Percentiles rank a stretch among this genome's conserved stretches.
These are phyloP conservation scores for Ethmia dodecea DNA, from an alignment of 2,888 invertebrate genomes.

Conservation along the genomic window DNA sequence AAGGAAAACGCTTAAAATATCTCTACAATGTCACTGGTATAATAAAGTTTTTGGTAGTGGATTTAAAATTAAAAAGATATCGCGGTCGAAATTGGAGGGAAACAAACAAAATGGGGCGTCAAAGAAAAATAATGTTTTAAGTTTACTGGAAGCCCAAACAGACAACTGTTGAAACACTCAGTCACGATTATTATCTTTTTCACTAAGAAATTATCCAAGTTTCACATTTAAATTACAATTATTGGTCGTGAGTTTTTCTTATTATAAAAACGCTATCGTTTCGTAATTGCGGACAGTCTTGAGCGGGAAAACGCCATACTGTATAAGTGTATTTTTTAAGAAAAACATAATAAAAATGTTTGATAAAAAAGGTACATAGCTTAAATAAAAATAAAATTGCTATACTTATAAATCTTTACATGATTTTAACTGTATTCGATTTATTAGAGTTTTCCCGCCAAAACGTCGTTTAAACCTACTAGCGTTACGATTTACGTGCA, in stretches of 20 bases:
- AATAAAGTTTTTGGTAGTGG: slow-evolving; percentile 8
- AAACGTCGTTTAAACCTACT: slow-evolving; percentile 43
- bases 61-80: slow-evolving; percentile 2
- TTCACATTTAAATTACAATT: slow-evolving; percentile 70
- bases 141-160: slow-evolving; percentile 74
- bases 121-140: slow-evolving; percentile 55
- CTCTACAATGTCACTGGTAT: slow-evolving; percentile 50
- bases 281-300: slow-evolving; percentile 45
- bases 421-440: slow-evolving; percentile 12
- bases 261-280: slow-evolving; percentile 57
- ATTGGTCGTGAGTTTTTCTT: slow-evolving; percentile 74
- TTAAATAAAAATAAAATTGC: not conserved
- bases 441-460: slow-evolving; percentile 40
- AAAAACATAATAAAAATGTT: not conserved
- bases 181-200: slow-evolving; percentile 69
- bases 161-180: slow-evolving; percentile 70
- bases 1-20: slow-evolving; percentile 36
- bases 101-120: slow-evolving; percentile 31
- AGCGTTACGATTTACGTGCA: slow-evolving; percentile 64
- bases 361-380: not conserved
- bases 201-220: slow-evolving; percentile 66
- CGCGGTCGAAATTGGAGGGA: slow-evolving; percentile 15
- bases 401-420: slow-evolving; percentile 1
- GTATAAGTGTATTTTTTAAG: slow-evolving; percentile 8
- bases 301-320: slow-evolving; percentile 37